Evolutionary conservation across 1,140 invertebrate species (phyloP).

Genomic region (Belonocnema kinseyi): DNA sequence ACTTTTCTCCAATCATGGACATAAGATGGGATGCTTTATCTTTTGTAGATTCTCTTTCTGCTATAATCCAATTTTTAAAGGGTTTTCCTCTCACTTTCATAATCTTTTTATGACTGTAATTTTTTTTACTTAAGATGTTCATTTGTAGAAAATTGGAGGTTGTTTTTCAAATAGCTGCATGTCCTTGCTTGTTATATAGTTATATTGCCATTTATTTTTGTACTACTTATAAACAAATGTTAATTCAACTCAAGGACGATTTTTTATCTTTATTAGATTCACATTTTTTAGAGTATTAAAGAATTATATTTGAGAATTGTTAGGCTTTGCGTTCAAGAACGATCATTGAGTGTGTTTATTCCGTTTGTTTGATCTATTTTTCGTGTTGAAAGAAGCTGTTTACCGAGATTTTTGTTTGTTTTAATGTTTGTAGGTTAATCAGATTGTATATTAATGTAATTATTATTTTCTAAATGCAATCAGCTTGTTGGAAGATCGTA

Average conservation of each 20-base stretch:
- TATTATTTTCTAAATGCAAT: too few relatives aligned
- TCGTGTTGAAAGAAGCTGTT: too few relatives aligned
- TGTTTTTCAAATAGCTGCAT: background rate
- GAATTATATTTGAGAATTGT: background rate
- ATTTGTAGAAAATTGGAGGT: background rate
- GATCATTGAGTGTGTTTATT: too few relatives aligned
- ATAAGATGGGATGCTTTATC: conserved; percentile 4
- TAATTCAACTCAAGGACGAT: conserved; percentile 2
- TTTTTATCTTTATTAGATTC: conserved; percentile 1
- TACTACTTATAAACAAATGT: conserved; percentile 26
- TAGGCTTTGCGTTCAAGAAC: too few relatives aligned
- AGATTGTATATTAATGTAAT: too few relatives aligned
- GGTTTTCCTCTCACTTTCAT: background rate
- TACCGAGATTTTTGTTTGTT: too few relatives aligned
- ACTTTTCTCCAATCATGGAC: background rate
- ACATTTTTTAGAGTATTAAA: background rate
- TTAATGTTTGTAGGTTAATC: too few relatives aligned
- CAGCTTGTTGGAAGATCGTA: too few relatives aligned
- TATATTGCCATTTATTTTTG: conserved; percentile 17
- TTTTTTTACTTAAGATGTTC: background rate
- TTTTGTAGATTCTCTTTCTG: background rate
- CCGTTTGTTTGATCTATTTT: too few relatives aligned
- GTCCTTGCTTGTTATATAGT: conserved; percentile 15
- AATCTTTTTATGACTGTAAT: background rate
- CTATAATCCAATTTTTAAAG: background rate